phyloP scores from a whole-genome alignment of 2,113 vertebrate species.

The Halichoerus grypus region DNA sequence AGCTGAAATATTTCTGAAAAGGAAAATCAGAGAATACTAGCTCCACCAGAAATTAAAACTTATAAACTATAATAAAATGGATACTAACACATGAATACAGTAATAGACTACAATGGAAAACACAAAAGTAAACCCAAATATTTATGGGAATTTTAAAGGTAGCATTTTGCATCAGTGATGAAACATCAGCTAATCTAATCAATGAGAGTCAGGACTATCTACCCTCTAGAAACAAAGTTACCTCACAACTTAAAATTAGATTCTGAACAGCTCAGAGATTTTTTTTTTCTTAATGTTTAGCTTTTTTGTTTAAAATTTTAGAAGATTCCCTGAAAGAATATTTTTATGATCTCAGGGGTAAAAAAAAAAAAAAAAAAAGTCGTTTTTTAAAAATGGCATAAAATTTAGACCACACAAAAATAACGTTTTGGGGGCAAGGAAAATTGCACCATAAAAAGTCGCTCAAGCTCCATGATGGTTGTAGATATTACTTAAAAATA shows the following conservation, averaged over 20 bases:
- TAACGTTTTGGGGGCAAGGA: background rate
- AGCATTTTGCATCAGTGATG: background rate
- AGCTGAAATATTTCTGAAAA: conserved; percentile 39
- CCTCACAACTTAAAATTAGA: background rate
- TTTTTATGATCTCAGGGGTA: conserved; percentile 5
- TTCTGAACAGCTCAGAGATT: background rate
- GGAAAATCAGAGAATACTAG: background rate
- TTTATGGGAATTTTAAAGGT: background rate
- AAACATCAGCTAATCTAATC: background rate
- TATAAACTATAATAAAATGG: background rate
- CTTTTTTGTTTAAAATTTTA: conserved; percentile 26
- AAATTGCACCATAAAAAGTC: background rate
- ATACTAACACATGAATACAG: background rate
- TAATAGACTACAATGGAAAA: background rate
- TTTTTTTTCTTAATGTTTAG: conserved; percentile 21
- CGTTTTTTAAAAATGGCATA: background rate
- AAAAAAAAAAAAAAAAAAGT: background rate
- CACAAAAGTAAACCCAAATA: background rate
- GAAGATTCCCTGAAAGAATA: background rate
- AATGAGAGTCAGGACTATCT: background rate
- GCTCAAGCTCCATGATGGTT: background rate
- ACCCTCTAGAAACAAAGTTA: background rate
- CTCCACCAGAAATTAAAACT: background rate
- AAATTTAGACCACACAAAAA: background rate
- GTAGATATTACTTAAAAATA: background rate